Base-by-base conservation (phyloP, 2,797 vertebrate genomes). In the Microcaecilia unicolor region DNA sequence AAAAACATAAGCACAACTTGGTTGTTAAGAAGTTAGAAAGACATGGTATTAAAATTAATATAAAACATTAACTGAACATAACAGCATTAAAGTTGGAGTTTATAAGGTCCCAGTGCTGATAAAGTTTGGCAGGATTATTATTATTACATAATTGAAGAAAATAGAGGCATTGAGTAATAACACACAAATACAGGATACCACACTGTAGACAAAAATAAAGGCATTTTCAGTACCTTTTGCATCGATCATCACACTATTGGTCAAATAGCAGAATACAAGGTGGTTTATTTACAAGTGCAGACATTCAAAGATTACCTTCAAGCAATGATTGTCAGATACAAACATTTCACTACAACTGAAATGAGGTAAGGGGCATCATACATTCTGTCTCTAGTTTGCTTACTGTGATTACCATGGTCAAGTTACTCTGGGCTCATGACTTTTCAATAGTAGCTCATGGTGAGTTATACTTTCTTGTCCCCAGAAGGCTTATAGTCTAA, bases 201-300 rank as follows among this genome's bases (percentile, higher is more conserved):
- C 55, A 37, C n/a, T n/a, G n/a, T n/a, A n/a, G n/a, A n/a, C n/a
- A n/a, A n/a, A 42, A 45, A 41, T 42, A 49, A 36, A 26, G 31
- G 21, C 47, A 43, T 61, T 56, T 67, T 61, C 65, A 62, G 56
- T 57, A 55, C 52, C n/a, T 48, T 52, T 41, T 42, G 31, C 31
- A 25, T 13, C 21, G 42, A 48, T 51, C 32, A 11, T 55, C 62
- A 48, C 60, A 33, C 52, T 33, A 37, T 51, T 13, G 38, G 42
- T n/a, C 37, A 18, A 51, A 48, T 60, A 43, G 48, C 50, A 51
- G 54, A 67, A 59, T 70, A 56, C 48, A 12, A 50, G 59, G 44
- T n/a, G 34, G 33, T 27, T 42, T 72, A 67, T 78, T 58, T 67
- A 76, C 64, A 69, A 25, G 26, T 48, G 55, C 56, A 64, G 52